A percentile compares a stretch with the other conserved stretches of the same genome.
Evolutionary conservation across 2,797 vertebrate genomes (phyloP).

Genomic region (Valencia hispanica): DNA sequence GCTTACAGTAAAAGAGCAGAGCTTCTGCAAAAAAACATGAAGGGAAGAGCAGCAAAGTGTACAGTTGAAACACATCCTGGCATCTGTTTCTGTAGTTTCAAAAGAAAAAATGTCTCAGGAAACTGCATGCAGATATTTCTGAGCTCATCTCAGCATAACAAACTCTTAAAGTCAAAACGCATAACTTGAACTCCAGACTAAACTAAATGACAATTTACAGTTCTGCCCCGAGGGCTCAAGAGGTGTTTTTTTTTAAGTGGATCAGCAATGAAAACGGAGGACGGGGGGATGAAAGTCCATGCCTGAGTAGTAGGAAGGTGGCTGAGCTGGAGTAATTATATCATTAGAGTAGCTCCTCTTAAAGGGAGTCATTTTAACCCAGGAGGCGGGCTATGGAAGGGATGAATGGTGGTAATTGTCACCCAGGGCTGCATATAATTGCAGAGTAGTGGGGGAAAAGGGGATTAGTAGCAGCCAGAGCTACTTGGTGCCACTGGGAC

Average conservation of each 20-base stretch:
- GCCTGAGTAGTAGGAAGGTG: constrained; percentile 58
- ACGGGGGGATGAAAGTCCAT: constrained; percentile 29
- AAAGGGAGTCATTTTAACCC: constrained; percentile 74
- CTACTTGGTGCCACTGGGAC: constrained; percentile 69
- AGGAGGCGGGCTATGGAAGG: constrained; percentile 62
- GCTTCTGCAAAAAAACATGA: constrained; percentile 29
- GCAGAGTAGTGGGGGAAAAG: constrained; percentile 57
- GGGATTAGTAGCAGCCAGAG: constrained; percentile 72
- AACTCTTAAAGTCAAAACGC: constrained; percentile 32
- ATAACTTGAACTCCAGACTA: constrained; percentile 32
- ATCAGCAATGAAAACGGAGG: constrained; percentile 44
- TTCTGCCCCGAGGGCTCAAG: constrained; percentile 29
- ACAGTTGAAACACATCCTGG: not conserved
- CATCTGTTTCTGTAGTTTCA: constrained; percentile 20
- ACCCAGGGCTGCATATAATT: constrained; percentile 77
- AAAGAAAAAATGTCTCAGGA: constrained; percentile 25
- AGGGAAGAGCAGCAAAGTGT: constrained; percentile 9
- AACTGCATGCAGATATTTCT: constrained; percentile 20
- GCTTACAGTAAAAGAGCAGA: constrained; percentile 28
- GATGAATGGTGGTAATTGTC: constrained; percentile 79
- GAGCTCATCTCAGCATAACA: constrained; percentile 14
- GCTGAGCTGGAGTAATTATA: constrained; percentile 71
- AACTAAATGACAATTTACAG: constrained; percentile 36
- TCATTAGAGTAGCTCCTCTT: constrained; percentile 73
- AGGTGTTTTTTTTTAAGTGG: constrained; percentile 36